A percentile compares a stretch with the other conserved stretches of the same genome.
phyloP scores from a whole-genome alignment of 35 echinoderm and acorn worm genomes.

The Ophioderma brevispina region DNA sequence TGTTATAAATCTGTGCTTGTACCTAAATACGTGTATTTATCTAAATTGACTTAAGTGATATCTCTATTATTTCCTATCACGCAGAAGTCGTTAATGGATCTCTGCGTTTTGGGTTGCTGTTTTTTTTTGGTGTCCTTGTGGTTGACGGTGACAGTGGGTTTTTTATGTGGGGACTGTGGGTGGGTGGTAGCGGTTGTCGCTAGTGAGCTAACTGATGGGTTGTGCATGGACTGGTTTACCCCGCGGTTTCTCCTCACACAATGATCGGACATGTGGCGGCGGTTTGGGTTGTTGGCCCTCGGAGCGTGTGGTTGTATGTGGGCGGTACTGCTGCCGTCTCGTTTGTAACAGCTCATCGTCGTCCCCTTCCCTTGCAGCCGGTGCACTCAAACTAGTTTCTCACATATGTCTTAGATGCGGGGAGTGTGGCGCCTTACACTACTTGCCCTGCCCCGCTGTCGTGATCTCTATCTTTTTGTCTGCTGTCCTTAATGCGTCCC shows the following conservation, averaged over 20 bases:
- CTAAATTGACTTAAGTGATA: too few species aligned
- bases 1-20: too few species aligned
- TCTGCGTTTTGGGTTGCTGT: too few species aligned
- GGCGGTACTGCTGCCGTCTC: neutral
- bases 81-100: slow-evolving; percentile 2
- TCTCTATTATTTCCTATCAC: neutral
- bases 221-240: neutral
- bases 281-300: too few species aligned
- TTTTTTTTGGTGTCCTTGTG: neutral
- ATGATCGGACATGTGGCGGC: neutral
- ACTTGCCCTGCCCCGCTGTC: neutral
- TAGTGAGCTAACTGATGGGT: neutral
- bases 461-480: neutral
- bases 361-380: neutral
- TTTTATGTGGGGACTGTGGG: too few species aligned
- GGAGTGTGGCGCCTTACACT: neutral
- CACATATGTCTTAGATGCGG: neutral
- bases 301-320: too few species aligned
- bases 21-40: too few species aligned
- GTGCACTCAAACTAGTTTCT: neutral
- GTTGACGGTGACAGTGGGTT: too few species aligned
- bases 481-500: too few species aligned
- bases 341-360: neutral
- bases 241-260: neutral
- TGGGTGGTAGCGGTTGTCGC: too few species aligned